phyloP scores from a whole-genome alignment of 2,888 invertebrate species.

The Diploptera punctata region DNA sequence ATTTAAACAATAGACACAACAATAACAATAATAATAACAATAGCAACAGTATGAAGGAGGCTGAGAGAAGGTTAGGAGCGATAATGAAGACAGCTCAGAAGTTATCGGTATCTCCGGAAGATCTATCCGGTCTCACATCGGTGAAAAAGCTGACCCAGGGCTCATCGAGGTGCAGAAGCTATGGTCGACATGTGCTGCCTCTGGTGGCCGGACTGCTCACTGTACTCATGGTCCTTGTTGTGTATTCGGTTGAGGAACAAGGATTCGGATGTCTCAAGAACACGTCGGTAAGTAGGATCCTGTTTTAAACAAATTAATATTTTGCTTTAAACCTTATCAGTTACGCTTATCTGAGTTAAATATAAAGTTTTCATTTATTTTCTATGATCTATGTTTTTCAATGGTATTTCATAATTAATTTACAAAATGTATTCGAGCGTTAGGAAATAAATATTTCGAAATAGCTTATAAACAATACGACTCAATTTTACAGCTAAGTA shows the following conservation, averaged over 20 bases:
- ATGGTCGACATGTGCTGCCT: background rate
- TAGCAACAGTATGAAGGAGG: background rate
- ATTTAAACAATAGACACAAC: background rate
- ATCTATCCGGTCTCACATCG: background rate
- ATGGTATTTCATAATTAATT: too few relatives aligned
- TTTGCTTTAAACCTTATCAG: too few relatives aligned
- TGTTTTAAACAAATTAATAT: too few relatives aligned
- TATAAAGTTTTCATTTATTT: too few relatives aligned
- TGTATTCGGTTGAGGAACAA: slow-evolving; percentile 12
- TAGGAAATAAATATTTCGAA: too few relatives aligned
- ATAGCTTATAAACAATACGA: too few relatives aligned
- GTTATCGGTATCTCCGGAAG: slow-evolving; percentile 8
- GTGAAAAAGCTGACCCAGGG: slow-evolving; percentile 2
- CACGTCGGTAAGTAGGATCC: slow-evolving; percentile 21
- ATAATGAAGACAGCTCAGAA: slow-evolving; percentile 7
- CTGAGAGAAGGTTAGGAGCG: background rate
- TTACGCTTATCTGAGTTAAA: too few relatives aligned
- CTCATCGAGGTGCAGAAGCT: background rate
- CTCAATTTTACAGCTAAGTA: too few relatives aligned
- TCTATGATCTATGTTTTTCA: too few relatives aligned
- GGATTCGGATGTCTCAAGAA: slow-evolving; percentile 23
- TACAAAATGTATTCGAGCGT: too few relatives aligned
- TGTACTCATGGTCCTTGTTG: background rate
- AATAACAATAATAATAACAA: background rate
- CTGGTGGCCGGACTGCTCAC: slow-evolving; percentile 5